Conservation (phyloP, 2,113 vertebrate genomes). For the human (Homo sapiens) region GRCh38 chr15:79289001-79289500, state of each 20-base stretch:
- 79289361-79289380: neutral
- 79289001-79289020: too few species aligned
- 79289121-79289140: neutral
- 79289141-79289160: neutral
- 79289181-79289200: neutral
- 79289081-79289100: too few species aligned
- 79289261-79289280: neutral
- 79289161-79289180: neutral
- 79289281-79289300: neutral
- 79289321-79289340: neutral
- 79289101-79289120: too few species aligned
- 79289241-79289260: neutral
- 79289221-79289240: neutral
- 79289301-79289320: neutral
- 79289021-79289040: too few species aligned
- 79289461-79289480: neutral
- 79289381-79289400: neutral
- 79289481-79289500: neutral
- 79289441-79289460: neutral
- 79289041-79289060: too few species aligned
- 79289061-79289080: too few species aligned
- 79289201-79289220: neutral
- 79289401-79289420: neutral
- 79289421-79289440: neutral
- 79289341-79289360: accelerated